phyloP scores from a whole-genome alignment of 2,888 invertebrate genomes.

The Drosophila quasianomalipes region DNA sequence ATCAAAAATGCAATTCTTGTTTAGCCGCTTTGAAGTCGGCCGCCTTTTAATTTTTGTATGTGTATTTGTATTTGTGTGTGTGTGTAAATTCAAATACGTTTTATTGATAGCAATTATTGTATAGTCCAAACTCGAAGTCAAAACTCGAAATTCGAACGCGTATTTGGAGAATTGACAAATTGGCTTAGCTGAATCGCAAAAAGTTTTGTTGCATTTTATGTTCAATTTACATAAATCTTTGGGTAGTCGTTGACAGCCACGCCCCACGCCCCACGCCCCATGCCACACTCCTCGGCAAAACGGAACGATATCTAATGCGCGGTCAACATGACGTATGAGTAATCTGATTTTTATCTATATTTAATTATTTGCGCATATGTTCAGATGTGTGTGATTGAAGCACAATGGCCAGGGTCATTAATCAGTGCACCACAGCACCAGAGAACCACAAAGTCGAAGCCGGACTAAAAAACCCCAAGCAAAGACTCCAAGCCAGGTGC shows the following conservation, averaged over 20 bases:
- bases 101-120: conserved; percentile 20
- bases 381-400: conserved; percentile 58
- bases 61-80: conserved; percentile 3
- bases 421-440: conserved; percentile 60
- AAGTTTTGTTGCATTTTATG: conserved; percentile 64
- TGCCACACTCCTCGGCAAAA: not conserved
- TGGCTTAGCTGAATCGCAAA: conserved; percentile 30
- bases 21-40: conserved; percentile 67
- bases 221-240: conserved; percentile 66
- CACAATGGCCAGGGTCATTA: conserved; percentile 77
- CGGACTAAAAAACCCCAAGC: conserved; percentile 2
- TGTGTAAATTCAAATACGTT: conserved; percentile 29
- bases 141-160: not conserved
- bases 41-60: conserved; percentile 48
- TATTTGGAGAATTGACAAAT: conserved; percentile 47
- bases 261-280: conserved; percentile 48
- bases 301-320: conserved; percentile 10
- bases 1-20: conserved; percentile 60
- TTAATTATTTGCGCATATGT: conserved; percentile 73
- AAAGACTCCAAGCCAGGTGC: conserved; percentile 60
- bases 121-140: not conserved
- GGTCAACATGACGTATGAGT: conserved; percentile 66
- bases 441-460: conserved; percentile 4
- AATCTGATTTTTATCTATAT: conserved; percentile 77
- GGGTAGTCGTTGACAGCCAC: conserved; percentile 65